A percentile compares a stretch with the other conserved stretches of the same genome.
Conservation (phyloP, 2,888 invertebrate species). For the Beris chalybata region DNA sequence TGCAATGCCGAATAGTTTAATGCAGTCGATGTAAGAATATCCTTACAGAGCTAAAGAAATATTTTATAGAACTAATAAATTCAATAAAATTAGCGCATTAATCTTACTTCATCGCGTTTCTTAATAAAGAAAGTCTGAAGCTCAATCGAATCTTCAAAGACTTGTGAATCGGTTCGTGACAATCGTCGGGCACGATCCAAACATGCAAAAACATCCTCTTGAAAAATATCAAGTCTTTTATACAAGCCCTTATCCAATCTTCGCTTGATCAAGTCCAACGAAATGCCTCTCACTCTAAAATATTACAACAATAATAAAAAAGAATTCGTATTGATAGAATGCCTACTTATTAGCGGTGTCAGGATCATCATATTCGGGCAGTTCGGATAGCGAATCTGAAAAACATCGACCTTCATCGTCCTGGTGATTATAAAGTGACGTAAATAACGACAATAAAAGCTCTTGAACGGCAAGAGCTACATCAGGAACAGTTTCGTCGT, state of each 20-base stretch:
- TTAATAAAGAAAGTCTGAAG: slow-evolving; percentile 88
- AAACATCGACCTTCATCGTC: slow-evolving; percentile 96
- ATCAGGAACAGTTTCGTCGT: slow-evolving; percentile 85
- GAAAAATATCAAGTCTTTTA: slow-evolving; percentile 90
- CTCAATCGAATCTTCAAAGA: slow-evolving; percentile 94
- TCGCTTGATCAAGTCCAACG: slow-evolving; percentile 90
- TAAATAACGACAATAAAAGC: slow-evolving; percentile 86
- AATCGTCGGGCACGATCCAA: slow-evolving; percentile 86
- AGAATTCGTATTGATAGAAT: too few relatives aligned
- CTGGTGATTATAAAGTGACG: slow-evolving; percentile 92
- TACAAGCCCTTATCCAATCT: slow-evolving; percentile 91
- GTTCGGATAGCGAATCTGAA: slow-evolving; percentile 92
- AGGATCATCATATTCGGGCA: slow-evolving; percentile 83
- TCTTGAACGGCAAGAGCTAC: slow-evolving; percentile 89
- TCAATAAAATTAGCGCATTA: background rate
- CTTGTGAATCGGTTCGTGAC: slow-evolving; percentile 89
- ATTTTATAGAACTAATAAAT: too few relatives aligned
- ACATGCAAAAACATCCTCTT: slow-evolving; percentile 94
- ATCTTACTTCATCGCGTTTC: slow-evolving; percentile 62
- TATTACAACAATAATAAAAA: background rate
- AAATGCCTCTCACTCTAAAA: slow-evolving; percentile 75
- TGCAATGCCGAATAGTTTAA: slow-evolving; percentile 77
- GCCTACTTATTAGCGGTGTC: slow-evolving; percentile 64
- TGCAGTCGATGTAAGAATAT: slow-evolving; percentile 84
- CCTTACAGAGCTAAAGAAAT: slow-evolving; percentile 66